Evolutionary conservation across 2,113 vertebrate genomes (phyloP).

Genomic region (Tetrax tetrax): DNA sequence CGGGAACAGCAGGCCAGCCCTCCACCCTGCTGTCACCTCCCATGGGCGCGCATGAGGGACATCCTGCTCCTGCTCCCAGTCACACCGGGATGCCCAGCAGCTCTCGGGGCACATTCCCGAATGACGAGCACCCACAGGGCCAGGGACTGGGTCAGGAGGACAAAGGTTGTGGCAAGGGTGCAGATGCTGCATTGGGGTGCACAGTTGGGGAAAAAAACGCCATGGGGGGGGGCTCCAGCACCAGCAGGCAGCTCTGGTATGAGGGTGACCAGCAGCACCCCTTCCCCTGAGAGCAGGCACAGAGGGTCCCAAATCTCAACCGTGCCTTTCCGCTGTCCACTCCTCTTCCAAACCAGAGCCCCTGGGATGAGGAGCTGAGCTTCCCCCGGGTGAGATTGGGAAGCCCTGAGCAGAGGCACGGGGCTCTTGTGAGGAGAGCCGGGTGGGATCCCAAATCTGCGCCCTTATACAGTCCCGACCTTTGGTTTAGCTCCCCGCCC

Average conservation of each 20-base stretch:
- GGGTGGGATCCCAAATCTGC: background rate
- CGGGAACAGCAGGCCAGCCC: accelerated
- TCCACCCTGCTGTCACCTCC: background rate
- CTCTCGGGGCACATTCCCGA: background rate
- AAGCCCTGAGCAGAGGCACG: background rate
- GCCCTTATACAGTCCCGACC: background rate
- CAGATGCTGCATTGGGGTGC: background rate
- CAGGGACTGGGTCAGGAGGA: background rate
- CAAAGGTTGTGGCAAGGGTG: background rate
- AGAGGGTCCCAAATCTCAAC: background rate
- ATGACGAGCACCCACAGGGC: accelerated
- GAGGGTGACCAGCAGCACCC: background rate
- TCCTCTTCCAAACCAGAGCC: background rate
- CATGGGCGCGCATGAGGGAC: accelerated
- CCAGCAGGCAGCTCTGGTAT: background rate
- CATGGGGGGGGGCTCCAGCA: background rate
- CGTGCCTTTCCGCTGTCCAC: background rate
- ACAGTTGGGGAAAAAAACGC: accelerated
- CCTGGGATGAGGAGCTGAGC: background rate
- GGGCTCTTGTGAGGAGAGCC: background rate
- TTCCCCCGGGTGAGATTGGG: background rate
- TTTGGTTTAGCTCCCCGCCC: background rate
- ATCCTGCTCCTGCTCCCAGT: background rate
- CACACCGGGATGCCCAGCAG: accelerated
- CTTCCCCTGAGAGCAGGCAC: accelerated